Conservation (phyloP, 2,888 invertebrate species). For the Ectropis crepuscularia region DNA sequence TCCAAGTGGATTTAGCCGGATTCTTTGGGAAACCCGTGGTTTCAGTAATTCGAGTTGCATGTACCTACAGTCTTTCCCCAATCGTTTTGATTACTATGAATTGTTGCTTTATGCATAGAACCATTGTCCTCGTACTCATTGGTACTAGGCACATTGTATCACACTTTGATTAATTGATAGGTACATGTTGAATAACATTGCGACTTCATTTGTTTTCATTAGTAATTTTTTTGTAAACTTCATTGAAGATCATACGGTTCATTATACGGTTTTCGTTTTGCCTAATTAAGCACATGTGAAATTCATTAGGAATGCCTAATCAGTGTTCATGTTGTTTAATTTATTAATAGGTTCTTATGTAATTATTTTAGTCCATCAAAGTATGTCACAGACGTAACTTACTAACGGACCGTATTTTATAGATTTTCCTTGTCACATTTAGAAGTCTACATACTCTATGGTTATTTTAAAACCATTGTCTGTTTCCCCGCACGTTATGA, state of each 20-base stretch:
- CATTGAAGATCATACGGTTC: too few species aligned
- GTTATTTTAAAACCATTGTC: neutral
- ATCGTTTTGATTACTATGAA: neutral
- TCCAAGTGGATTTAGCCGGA: neutral
- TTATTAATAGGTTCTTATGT: too few species aligned
- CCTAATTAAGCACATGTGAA: neutral
- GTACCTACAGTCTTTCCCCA: neutral
- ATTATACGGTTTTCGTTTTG: too few species aligned
- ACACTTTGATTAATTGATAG: conserved; percentile 6
- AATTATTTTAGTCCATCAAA: too few species aligned
- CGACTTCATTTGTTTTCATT: neutral
- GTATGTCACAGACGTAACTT: too few species aligned
- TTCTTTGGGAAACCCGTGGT: conserved; percentile 2
- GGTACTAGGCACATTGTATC: conserved; percentile 6
- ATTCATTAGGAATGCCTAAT: too few species aligned
- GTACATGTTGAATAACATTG: neutral
- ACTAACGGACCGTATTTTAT: too few species aligned
- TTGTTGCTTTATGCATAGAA: conserved; percentile 1
- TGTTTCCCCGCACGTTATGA: neutral
- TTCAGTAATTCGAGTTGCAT: neutral
- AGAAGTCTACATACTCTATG: neutral
- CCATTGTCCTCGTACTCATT: conserved; percentile 5
- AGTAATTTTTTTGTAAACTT: too few species aligned
- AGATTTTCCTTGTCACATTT: too few species aligned
- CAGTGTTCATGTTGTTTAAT: too few species aligned